Conservation (phyloP, 2,113 vertebrate species). For the Argyrosomus japonicus region DNA sequence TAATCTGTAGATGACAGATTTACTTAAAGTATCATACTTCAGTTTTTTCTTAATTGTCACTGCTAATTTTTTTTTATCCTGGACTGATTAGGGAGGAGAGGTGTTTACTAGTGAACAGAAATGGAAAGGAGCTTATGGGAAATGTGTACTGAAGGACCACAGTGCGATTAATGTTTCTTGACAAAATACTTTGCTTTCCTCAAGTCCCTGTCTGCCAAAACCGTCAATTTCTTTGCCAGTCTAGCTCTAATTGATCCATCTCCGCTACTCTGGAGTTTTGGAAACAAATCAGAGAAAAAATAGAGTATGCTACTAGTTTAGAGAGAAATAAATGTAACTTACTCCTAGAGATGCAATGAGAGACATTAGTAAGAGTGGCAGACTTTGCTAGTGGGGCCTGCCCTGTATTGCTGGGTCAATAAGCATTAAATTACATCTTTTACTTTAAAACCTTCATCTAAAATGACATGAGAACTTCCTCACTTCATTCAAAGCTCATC, state of each 20-base stretch:
- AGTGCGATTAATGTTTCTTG: constrained; percentile 50
- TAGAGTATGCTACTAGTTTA: constrained; percentile 10
- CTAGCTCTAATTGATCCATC: constrained; percentile 47
- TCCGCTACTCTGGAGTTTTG: constrained; percentile 19
- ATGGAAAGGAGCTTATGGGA: constrained; percentile 38
- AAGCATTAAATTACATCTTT: constrained; percentile 44
- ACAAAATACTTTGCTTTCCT: constrained; percentile 49
- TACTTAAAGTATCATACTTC: background rate
- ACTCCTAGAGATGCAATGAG: constrained; percentile 28
- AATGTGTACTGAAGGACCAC: constrained; percentile 41
- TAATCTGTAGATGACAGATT: background rate
- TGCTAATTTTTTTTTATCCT: constrained; percentile 27
- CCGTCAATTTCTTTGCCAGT: constrained; percentile 33
- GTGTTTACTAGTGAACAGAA: constrained; percentile 31
- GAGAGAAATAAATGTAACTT: background rate
- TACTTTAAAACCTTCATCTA: constrained; percentile 34
- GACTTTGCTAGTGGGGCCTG: constrained; percentile 17
- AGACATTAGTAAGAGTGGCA: constrained; percentile 20
- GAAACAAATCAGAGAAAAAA: background rate
- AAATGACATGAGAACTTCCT: constrained; percentile 38
- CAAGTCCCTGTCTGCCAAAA: constrained; percentile 47
- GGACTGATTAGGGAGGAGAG: constrained; percentile 14
- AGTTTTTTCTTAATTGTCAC: constrained; percentile 8
- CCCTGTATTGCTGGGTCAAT: constrained; percentile 31
- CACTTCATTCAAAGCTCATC: constrained; percentile 31